These are phyloP conservation scores for Penaeus indicus DNA, from an alignment of 1,140 invertebrate genomes.

Conservation along the genomic window DNA sequence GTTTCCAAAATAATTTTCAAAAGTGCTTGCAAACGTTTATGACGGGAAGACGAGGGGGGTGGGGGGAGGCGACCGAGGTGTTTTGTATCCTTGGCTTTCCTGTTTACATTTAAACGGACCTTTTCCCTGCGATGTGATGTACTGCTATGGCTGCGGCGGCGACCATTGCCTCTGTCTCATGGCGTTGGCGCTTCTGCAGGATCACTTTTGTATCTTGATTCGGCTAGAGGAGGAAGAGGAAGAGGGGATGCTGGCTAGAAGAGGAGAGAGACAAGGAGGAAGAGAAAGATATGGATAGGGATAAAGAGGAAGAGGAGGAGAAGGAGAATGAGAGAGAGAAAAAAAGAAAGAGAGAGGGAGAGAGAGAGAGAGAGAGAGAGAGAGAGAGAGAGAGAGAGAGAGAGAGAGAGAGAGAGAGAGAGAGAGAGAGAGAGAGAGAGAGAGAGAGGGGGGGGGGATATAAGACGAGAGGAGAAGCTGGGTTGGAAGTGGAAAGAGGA, in stretches of 20 bases:
- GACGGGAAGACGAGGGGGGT: not conserved
- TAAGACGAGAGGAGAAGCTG: not conserved
- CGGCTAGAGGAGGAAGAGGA: not conserved
- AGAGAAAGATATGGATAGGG: not conserved
- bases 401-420: slow-evolving; percentile 10
- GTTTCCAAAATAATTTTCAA: slow-evolving; percentile 1
- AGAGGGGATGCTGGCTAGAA: not conserved
- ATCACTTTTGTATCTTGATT: too few species aligned
- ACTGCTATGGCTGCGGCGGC: too few species aligned
- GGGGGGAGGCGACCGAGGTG: too few species aligned
- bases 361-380: not conserved
- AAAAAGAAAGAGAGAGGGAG: not conserved
- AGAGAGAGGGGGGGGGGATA: not conserved
- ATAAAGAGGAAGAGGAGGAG: not conserved
- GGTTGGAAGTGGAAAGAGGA: not conserved
- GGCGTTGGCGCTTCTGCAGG: too few species aligned
- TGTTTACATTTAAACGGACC: too few species aligned
- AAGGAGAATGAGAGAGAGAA: not conserved
- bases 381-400: not conserved
- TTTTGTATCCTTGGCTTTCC: too few species aligned
- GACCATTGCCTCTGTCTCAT: too few species aligned
- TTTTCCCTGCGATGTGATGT: too few species aligned
- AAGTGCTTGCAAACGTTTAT: slow-evolving; percentile 8
- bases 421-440: not conserved
- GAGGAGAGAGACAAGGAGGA: not conserved